These are phyloP conservation scores for Macrotus californicus DNA, from an alignment of 2,113 vertebrate species.

Conservation along the genomic window DNA sequence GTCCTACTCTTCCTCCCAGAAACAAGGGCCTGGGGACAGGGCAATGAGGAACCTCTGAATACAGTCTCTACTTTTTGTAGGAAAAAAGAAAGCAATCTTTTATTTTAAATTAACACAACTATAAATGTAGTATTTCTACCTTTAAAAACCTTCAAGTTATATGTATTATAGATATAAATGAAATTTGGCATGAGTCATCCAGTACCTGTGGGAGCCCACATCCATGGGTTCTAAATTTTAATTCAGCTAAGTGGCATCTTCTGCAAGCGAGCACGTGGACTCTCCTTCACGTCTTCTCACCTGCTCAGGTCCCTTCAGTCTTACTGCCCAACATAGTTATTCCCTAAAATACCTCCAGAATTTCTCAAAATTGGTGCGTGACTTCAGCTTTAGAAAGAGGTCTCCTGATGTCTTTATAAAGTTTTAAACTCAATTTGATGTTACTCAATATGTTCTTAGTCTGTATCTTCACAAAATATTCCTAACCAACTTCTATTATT, in stretches of 20 bases:
- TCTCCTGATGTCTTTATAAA: not conserved
- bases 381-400: not conserved
- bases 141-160: not conserved
- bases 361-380: not conserved
- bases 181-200: not conserved
- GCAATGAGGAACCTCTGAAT: not conserved
- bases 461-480: not conserved
- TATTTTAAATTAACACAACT: not conserved
- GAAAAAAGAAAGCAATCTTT: not conserved
- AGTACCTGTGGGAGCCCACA: not conserved
- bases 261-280: not conserved
- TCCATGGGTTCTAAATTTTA: not conserved
- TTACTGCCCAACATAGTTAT: not conserved
- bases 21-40: not conserved
- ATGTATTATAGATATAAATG: not conserved
- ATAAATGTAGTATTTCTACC: not conserved
- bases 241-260: not conserved
- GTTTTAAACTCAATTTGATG: not conserved
- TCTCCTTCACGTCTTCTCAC: not conserved
- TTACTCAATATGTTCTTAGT: not conserved
- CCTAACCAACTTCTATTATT: constrained; percentile 18
- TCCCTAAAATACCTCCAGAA: not conserved
- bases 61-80: not conserved
- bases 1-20: not conserved
- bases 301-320: not conserved